Conservation (phyloP, 2,797 vertebrate species). For the Chaetophractus vellerosus region DNA sequence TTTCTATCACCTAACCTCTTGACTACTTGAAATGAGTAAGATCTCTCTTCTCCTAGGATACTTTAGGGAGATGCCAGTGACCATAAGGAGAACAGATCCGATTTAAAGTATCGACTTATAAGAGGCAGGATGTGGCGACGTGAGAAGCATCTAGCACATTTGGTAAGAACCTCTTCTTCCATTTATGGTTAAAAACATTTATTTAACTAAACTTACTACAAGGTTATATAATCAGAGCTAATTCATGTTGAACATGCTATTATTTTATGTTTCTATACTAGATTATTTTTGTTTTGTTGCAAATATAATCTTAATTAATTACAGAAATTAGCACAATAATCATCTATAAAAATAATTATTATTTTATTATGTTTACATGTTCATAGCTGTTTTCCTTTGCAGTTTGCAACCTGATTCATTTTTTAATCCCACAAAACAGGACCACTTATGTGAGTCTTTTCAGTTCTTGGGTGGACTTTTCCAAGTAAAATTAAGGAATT, state of each 20-base stretch:
- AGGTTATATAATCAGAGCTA: conserved; percentile 47
- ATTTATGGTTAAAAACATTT: conserved; percentile 37
- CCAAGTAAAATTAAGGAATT: conserved; percentile 8
- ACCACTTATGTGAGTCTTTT: not conserved
- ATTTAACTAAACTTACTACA: conserved; percentile 59
- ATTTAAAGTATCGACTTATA: not conserved
- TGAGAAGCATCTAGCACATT: conserved; percentile 30
- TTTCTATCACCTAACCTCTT: not conserved
- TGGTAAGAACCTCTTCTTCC: conserved; percentile 28
- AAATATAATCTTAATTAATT: conserved; percentile 50
- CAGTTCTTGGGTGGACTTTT: not conserved
- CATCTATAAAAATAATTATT: not conserved
- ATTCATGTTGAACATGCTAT: not conserved
- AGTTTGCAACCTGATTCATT: conserved; percentile 51
- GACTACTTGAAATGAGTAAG: conserved; percentile 15
- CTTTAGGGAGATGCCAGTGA: conserved; percentile 15
- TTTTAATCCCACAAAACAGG: conserved; percentile 44
- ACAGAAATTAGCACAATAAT: conserved; percentile 22
- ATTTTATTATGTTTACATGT: conserved; percentile 21
- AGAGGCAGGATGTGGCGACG: not conserved
- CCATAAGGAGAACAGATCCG: not conserved
- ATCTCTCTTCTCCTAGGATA: not conserved
- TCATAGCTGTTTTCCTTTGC: not conserved
- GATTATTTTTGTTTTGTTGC: conserved; percentile 55
- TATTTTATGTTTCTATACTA: not conserved